Evolutionary conservation across 2,888 invertebrate genomes (phyloP).

Genomic region (Dynastes hyllus): DNA sequence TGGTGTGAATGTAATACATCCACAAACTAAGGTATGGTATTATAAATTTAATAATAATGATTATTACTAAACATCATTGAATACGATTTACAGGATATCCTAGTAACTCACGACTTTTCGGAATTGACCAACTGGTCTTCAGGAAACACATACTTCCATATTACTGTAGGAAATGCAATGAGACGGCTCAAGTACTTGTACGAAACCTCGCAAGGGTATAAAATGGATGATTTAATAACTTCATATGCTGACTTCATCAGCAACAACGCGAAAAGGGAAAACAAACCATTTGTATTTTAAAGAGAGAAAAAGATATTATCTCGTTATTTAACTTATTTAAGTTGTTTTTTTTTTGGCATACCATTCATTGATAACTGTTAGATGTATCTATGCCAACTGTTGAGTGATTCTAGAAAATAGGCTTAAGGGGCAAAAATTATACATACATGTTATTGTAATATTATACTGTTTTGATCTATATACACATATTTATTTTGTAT

Average conservation of each 20-base stretch:
- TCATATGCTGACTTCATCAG: slow-evolving; percentile 85
- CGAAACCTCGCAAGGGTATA: slow-evolving; percentile 94
- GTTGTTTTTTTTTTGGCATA: background rate
- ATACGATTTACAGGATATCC: slow-evolving; percentile 77
- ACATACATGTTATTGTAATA: too few relatives aligned
- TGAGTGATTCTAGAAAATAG: too few relatives aligned
- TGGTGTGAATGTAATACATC: slow-evolving; percentile 93
- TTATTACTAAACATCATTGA: too few relatives aligned
- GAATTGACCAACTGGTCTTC: slow-evolving; percentile 96
- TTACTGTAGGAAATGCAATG: slow-evolving; percentile 96
- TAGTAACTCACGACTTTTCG: slow-evolving; percentile 89
- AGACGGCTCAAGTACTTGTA: slow-evolving; percentile 91
- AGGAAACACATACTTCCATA: slow-evolving; percentile 95
- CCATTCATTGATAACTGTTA: background rate
- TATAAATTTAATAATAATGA: slow-evolving; percentile 54
- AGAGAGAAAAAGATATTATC: background rate
- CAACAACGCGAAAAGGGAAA: slow-evolving; percentile 52
- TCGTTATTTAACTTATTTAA: background rate
- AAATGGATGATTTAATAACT: slow-evolving; percentile 96
- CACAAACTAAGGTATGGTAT: slow-evolving; percentile 80
- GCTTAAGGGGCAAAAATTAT: too few relatives aligned
- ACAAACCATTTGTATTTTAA: slow-evolving; percentile 49
- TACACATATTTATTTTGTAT: too few relatives aligned
- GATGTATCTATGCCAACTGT: too few relatives aligned
- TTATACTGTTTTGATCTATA: too few relatives aligned